Base-by-base conservation (phyloP, 2,888 invertebrate genomes). In the Euclidia mi region DNA sequence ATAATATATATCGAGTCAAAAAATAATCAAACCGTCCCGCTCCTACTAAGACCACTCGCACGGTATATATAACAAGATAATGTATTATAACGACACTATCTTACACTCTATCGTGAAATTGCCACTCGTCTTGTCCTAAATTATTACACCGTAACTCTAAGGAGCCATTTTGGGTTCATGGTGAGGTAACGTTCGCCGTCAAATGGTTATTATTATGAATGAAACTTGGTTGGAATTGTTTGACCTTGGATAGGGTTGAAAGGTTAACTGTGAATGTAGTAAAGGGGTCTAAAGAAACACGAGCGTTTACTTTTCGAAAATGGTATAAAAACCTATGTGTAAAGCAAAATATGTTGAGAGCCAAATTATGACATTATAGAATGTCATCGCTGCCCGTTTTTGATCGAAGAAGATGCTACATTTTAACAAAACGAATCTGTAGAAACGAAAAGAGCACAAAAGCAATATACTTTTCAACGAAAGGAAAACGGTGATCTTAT, bases 71-170 rank as follows among this genome's bases (percentile, higher is more conserved):
- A 66, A 76, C 67, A 55, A 56, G 61, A 71, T 79, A 81, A 78
- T 78, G 76, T 70, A 70, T 71, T 66, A 58, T 70, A 67, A 78
- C 69, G 78, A 79, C 79, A 77, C 70, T 67, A 71, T 65, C 66
- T 62, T 37, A 35, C 46, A 56, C 63, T 55, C 48, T 56, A 58
- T 63, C 48, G n/a, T 41, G 59, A 71, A 79, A 75, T 76, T 70
- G 65, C 56, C 57, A 55, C 61, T 69, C 63, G 58, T 71, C 77
- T 71, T 62, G 62, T 65, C 67, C 67, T 56, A 72, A 81, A 74
- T 83, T 79, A 84, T 78, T 63, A 63, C 73, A 57, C 71, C 79
- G 72, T 84, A 76, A 78, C 65, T 82, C 69, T 69, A 58, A 59
- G 56, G 29, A 34, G 55, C 65, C 44, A 63, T 67, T 71, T 67